Conservation (phyloP, 2,113 vertebrate genomes). For the Nerophis lumbriciformis region DNA sequence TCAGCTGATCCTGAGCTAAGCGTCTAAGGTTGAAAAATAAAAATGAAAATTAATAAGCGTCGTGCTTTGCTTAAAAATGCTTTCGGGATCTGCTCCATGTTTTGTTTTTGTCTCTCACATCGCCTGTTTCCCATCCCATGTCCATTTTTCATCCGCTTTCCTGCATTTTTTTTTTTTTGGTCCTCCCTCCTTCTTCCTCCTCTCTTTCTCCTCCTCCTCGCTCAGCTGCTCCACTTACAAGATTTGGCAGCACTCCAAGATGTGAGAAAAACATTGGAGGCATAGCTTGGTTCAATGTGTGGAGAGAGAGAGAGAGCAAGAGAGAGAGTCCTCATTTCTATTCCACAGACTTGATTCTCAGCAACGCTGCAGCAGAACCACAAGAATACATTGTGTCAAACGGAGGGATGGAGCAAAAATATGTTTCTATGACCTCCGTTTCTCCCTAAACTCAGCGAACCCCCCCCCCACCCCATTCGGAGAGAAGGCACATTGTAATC, state of each 20-base stretch:
- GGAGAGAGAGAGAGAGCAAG: conserved; percentile 58
- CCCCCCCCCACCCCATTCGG: conserved; percentile 17
- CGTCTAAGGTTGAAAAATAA: conserved; percentile 45
- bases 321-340: conserved; percentile 65
- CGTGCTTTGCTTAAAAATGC: conserved; percentile 48
- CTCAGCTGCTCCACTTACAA: conserved; percentile 68
- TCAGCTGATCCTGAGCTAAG: conserved; percentile 67
- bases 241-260: conserved; percentile 81
- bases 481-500: conserved; percentile 52
- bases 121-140: conserved; percentile 49
- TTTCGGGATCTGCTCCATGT: conserved; percentile 54
- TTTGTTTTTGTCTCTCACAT: conserved; percentile 58
- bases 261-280: conserved; percentile 72
- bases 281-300: conserved; percentile 78
- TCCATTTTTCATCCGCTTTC: conserved; percentile 61
- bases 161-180: conserved; percentile 58
- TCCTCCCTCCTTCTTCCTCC: conserved; percentile 57
- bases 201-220: conserved; percentile 33
- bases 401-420: conserved; percentile 24
- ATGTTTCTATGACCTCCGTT: conserved; percentile 13
- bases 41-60: conserved; percentile 35
- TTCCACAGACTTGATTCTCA: conserved; percentile 63
- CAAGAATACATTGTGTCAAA: conserved; percentile 30
- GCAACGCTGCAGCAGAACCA: conserved; percentile 42
- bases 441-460: conserved; percentile 18